Evolutionary conservation across 1,140 invertebrate genomes (phyloP), one percentile per base, ranked within the genome.

Genomic region (Brachionus rotundiformis): DNA sequence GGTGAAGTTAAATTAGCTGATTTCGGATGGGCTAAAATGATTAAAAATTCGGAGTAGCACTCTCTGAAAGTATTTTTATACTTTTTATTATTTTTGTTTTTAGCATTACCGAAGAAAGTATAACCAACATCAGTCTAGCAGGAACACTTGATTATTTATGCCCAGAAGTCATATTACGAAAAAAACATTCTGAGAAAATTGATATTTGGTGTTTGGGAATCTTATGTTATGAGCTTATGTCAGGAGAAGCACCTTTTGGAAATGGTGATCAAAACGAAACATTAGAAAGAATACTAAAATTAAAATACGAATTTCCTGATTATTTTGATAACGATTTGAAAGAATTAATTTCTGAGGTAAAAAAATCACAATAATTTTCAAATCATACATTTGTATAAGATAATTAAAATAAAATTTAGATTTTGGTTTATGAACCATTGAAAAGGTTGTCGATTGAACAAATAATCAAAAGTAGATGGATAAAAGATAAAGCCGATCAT

Each of bases 151-250:
- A 80, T 29, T 80, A 63, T 31, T 65, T 80, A 23, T 44, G 36
- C 7, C 77, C 77, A 19, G 77, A 92, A 91, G 93, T 93, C 85
- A 90, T 98, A 36, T 94, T 97, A 90, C 96, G 98, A 88, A 90
- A 97, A 83, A 93, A 97, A 83, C 99, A 99, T 88, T 96, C 96
- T 39, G 93, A 95, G 13, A 95, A 94, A 82, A 97, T 99, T 44
- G 97, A 99, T 89, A 91, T 90, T 88, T 89, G 88, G 88, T 96
- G 96, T 77, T 90, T 98, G 39, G 96, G 96, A 31, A 96, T 99
- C 33, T 90, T 99, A 3, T 96, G 98, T 94, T 98, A 98, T 88
- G 96, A 98, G 90, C 98, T 98, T 95, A 94, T 98, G 94, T 92
- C 93, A 23, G 95, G 95, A 0, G 89, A 92, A 73, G 94, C 95